A percentile compares a stretch with the other conserved stretches of the same genome.
Conservation (phyloP, 2,797 vertebrate genomes). For the Characodon lateralis region DNA sequence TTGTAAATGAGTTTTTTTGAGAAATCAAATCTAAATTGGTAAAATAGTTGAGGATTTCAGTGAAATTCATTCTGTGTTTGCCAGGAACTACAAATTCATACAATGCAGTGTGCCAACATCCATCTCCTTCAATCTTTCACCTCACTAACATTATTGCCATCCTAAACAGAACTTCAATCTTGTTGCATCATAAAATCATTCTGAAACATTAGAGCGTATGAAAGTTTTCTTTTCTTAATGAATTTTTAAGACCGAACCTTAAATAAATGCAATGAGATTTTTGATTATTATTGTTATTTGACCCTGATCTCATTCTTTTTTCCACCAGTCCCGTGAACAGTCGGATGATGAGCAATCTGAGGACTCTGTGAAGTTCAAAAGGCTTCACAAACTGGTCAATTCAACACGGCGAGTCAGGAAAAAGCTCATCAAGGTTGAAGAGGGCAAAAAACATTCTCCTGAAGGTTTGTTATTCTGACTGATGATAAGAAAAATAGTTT, state of each 20-base stretch:
- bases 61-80: constrained; percentile 20
- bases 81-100: constrained; percentile 19
- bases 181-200: constrained; percentile 14
- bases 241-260: background rate
- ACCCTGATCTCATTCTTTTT: constrained; percentile 3
- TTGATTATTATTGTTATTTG: fast-evolving
- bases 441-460: constrained; percentile 90
- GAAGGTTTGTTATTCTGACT: constrained; percentile 84
- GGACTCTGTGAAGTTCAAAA: constrained; percentile 97
- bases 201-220: background rate
- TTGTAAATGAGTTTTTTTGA: constrained; percentile 10
- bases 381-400: constrained; percentile 97
- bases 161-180: constrained; percentile 54
- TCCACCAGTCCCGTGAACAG: constrained; percentile 92
- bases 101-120: constrained; percentile 35
- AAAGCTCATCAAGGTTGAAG: constrained; percentile 97
- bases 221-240: constrained; percentile 6
- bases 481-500: background rate
- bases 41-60: constrained; percentile 8
- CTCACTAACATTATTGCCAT: constrained; percentile 71
- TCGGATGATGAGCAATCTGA: constrained; percentile 97
- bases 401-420: constrained; percentile 96
- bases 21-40: background rate
- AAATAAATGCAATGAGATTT: background rate
- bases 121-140: constrained; percentile 56